phyloP scores from a whole-genome alignment of 1,140 invertebrate species.

The Hesperophylax magnus region DNA sequence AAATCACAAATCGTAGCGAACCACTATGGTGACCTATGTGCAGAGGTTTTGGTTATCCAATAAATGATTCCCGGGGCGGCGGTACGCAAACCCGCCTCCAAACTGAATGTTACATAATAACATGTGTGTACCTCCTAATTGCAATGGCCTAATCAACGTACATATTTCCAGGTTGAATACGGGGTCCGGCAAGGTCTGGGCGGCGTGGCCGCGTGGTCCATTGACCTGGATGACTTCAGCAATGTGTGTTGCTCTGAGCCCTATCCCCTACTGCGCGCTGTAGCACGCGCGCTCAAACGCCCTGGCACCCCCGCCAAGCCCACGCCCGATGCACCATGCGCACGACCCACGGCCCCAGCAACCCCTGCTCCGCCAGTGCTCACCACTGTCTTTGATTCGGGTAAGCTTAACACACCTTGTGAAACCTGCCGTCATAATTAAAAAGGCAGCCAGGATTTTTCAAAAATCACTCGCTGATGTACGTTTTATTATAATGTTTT shows the following conservation, averaged over 20 bases:
- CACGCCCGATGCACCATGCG: conserved; percentile 70
- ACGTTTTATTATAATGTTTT: too few species aligned
- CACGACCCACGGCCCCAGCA: conserved; percentile 75
- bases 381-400: conserved; percentile 71
- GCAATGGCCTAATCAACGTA: too few species aligned
- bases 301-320: conserved; percentile 68
- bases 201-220: conserved; percentile 90
- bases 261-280: conserved; percentile 81
- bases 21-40: too few species aligned
- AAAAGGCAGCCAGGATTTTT: too few species aligned
- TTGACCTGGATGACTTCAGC: conserved; percentile 92
- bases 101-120: too few species aligned
- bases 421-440: too few species aligned
- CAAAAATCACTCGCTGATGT: too few species aligned
- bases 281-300: conserved; percentile 82
- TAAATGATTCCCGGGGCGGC: too few species aligned
- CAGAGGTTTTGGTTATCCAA: too few species aligned
- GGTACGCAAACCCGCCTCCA: too few species aligned
- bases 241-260: conserved; percentile 85
- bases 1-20: too few species aligned
- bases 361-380: conserved; percentile 81
- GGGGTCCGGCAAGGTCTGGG: conserved; percentile 79
- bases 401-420: not conserved
- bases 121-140: too few species aligned
- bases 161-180: conserved; percentile 75